Conservation (phyloP, 2,888 invertebrate species). For the Leuctra nigra region DNA sequence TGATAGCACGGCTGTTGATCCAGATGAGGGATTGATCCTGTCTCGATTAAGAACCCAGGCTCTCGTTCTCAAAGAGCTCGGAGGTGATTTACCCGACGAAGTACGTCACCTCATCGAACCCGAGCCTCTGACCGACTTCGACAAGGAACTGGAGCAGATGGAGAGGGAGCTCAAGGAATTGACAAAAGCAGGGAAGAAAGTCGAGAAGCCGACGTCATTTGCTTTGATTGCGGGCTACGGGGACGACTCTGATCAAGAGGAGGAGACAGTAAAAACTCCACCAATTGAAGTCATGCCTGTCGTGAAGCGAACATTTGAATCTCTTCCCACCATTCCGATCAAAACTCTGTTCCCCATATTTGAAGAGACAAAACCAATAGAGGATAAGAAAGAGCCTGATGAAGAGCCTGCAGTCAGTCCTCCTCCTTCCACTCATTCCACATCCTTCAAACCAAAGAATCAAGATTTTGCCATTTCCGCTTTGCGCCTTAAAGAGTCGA, state of each 20-base stretch:
- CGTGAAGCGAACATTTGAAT: slow-evolving; percentile 29
- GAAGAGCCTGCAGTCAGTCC: not conserved
- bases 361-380: not conserved
- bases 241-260: slow-evolving; percentile 46
- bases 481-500: not conserved
- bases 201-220: slow-evolving; percentile 32
- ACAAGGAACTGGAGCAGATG: slow-evolving; percentile 10
- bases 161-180: slow-evolving; percentile 3
- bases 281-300: not conserved
- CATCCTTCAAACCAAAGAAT: too few relatives aligned
- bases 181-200: not conserved
- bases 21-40: slow-evolving; percentile 51
- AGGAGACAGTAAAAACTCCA: slow-evolving; percentile 32
- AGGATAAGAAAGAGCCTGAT: not conserved
- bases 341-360: slow-evolving; percentile 12
- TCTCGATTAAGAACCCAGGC: slow-evolving; percentile 47
- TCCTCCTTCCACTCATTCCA: not conserved
- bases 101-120: slow-evolving; percentile 31
- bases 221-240: slow-evolving; percentile 50
- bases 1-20: too few relatives aligned
- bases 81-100: slow-evolving; percentile 47
- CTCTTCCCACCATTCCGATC: slow-evolving; percentile 4
- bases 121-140: not conserved
- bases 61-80: slow-evolving; percentile 46
- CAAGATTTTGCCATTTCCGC: not conserved